Evolutionary conservation across 2,888 invertebrate genomes (phyloP), one percentile per base, ranked within the genome.

Genomic region (Oeneis ivallda): DNA sequence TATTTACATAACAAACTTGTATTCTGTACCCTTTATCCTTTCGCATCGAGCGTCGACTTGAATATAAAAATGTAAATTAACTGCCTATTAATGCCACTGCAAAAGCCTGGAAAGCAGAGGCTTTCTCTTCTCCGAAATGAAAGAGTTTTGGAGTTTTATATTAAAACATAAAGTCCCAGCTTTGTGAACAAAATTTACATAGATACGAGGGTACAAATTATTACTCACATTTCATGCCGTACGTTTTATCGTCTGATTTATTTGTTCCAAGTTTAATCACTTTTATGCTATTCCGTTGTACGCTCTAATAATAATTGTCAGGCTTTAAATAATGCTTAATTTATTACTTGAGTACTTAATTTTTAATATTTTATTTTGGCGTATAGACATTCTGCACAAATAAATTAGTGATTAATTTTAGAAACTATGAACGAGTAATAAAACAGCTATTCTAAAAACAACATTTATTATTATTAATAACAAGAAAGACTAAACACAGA

Each of bases 21-120:
- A 26, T 34, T n/a, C 45, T 34, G 15, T 34, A 32, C n/a, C 45
- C 34, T 34, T 47, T 34, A 45, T 17, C 32, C 45, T 47, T n/a
- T 34, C 34, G 32, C 34, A 17, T 17, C 34, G 34, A 34, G 47
- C 58, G 58, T 45, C 45, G 45, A 10, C 32, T 32, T 11, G 58
- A 26, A 58, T 37, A 60, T 39, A 60, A 60, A 60, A 60, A 60
- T 60, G 59, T 37, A 60, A 60, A 60, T 60, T 60, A 49, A 60
- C 59, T 60, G 39, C 59, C 59, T 60, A 49, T 60, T 60, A 60
- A 58, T 49, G 32, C 56, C 39, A 13, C 56, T 56, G 37, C 13
- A 6, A 56, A 19, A 13, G 39, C 34, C 47, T 50, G 49, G 15
- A 43, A n/a, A 59, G 32, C 47, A 47, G 47, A 47, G 58, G 47